Percentiles rank a stretch among this genome's conserved stretches.
These are phyloP conservation scores for Rhyacophila evoluta DNA, from an alignment of 2,888 invertebrate genomes.

Conservation along the genomic window DNA sequence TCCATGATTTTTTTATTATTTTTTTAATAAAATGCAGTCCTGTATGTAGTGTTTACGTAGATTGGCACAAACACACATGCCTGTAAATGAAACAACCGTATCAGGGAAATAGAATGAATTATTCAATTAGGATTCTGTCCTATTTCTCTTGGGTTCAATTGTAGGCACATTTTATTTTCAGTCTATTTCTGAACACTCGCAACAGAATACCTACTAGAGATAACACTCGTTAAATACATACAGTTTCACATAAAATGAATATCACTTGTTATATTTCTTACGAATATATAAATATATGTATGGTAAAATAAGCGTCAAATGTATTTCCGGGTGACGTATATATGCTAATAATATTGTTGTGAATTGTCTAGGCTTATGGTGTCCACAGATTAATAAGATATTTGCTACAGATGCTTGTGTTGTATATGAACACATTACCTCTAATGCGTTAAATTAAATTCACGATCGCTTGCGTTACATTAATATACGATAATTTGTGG, in stretches of 20 bases:
- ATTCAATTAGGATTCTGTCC: conserved; percentile 30
- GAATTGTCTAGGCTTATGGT: not conserved
- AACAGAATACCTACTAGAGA: too few species aligned
- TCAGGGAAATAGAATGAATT: conserved; percentile 27
- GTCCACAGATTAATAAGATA: not conserved
- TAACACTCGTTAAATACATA: too few species aligned
- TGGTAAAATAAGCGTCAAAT: too few species aligned
- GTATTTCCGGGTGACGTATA: too few species aligned
- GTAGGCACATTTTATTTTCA: too few species aligned
- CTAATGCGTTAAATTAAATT: not conserved
- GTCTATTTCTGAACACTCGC: too few species aligned
- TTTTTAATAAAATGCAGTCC: too few species aligned
- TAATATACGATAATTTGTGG: not conserved
- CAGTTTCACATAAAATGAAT: too few species aligned
- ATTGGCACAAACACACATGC: not conserved
- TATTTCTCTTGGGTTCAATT: conserved; percentile 16
- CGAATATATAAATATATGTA: too few species aligned
- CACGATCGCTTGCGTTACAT: not conserved
- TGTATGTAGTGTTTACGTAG: too few species aligned
- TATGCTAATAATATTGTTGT: not conserved
- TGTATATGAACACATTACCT: not conserved
- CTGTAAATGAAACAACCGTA: conserved; percentile 3
- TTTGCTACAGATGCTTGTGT: not conserved
- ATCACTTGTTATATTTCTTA: too few species aligned
- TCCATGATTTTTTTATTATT: too few species aligned